Percentiles rank a stretch among this genome's conserved stretches.
phyloP scores from a whole-genome alignment of 1,140 invertebrate species.

The Solenopsis fugax region DNA sequence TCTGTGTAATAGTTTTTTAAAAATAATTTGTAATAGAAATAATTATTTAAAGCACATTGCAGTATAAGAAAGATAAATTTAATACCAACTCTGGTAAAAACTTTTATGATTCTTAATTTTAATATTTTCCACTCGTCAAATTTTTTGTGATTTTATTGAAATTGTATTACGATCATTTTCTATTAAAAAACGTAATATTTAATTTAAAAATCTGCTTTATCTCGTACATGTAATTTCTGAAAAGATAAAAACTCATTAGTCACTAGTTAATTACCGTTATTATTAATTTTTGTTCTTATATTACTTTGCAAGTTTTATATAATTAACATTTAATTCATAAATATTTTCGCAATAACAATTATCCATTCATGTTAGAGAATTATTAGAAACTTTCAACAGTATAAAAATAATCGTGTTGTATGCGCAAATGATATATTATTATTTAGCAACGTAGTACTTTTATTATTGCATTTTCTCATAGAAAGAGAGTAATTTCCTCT shows the following conservation, averaged over 20 bases:
- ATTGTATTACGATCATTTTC: not conserved
- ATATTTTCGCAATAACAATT: too few species aligned
- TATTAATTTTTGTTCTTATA: not conserved
- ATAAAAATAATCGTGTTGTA: slow-evolving; percentile 14
- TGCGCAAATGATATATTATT: not conserved
- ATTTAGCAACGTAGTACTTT: not conserved
- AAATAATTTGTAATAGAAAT: not conserved
- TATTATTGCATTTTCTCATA: not conserved
- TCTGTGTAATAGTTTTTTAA: not conserved
- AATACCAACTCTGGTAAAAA: not conserved
- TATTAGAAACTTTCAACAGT: slow-evolving; percentile 1
- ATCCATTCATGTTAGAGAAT: not conserved
- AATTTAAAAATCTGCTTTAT: not conserved
- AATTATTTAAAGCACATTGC: not conserved
- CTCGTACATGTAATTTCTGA: not conserved
- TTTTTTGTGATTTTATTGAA: not conserved
- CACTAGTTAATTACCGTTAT: not conserved
- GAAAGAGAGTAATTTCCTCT: not conserved
- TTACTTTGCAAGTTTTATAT: not conserved
- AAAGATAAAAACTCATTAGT: not conserved
- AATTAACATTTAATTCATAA: not conserved
- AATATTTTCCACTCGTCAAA: not conserved
- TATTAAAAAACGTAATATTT: not conserved
- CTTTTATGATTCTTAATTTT: not conserved
- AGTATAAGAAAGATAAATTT: not conserved